Evolutionary conservation across 2,113 vertebrate species (phyloP).

Genomic region (Chelonoidis abingdonii): DNA sequence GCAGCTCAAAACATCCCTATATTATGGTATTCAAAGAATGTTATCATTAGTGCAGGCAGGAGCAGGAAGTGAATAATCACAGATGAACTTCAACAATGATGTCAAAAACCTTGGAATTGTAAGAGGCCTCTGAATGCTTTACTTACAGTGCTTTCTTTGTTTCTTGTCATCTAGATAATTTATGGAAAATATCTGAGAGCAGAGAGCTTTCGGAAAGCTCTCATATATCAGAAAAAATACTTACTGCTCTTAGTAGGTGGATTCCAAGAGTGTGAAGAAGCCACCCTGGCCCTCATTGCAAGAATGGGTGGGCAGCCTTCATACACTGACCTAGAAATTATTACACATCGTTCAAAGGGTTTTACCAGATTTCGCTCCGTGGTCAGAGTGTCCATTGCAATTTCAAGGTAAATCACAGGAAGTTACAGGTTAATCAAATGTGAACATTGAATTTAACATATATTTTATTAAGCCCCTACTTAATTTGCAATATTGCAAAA

Average conservation of each 20-base stretch:
- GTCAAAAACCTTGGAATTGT: background rate
- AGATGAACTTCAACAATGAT: background rate
- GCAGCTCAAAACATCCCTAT: background rate
- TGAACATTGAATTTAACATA: background rate
- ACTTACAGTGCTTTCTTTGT: background rate
- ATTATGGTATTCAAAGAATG: background rate
- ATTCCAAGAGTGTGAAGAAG: conserved; percentile 97
- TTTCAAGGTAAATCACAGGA: conserved; percentile 87
- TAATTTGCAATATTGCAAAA: no score
- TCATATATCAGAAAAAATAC: conserved; percentile 98
- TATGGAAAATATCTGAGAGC: conserved; percentile 94
- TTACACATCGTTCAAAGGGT: conserved; percentile 80
- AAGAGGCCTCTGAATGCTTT: background rate
- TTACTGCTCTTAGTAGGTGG: conserved; percentile 93
- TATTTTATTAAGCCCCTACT: background rate
- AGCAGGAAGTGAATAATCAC: background rate
- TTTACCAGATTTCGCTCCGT: conserved; percentile 92
- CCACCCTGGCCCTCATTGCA: conserved; percentile 89
- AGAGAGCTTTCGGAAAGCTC: conserved; percentile 96
- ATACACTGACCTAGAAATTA: conserved; percentile 78
- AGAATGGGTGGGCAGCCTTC: conserved; percentile 89
- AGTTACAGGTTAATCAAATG: background rate
- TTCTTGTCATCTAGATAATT: conserved; percentile 83
- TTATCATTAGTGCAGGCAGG: background rate
- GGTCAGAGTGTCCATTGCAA: conserved; percentile 90